Evolutionary conservation across 2,797 vertebrate genomes (phyloP), one percentile per base, ranked within the genome.

Genomic region (Galagoides demidoff): DNA sequence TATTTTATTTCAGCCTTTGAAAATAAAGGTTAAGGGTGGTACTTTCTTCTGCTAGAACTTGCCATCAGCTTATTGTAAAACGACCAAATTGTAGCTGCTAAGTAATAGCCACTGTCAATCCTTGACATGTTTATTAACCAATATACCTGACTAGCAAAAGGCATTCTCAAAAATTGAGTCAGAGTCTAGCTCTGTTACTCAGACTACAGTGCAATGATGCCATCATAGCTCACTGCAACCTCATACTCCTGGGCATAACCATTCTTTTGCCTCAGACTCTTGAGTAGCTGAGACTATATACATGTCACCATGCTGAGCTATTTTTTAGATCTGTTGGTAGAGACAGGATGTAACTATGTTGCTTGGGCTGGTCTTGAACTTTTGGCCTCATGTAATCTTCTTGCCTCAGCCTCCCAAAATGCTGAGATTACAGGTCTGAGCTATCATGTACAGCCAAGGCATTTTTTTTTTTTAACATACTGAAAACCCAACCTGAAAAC

Each of bases 21-120:
- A 83, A 64, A 79, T 93, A 34, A 19, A 39, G 31, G 31, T 20
- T 49, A 27, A 7, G 2, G 31, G 7, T 66, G 23, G n/a, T 59
- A 19, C 31, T 93, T 95, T 70, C 49, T 95, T 76, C n/a, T 73
- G n/a, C 39, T 95, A 90, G 49, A 49, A 89, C n/a, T 85, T 93
- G 87, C 9, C 57, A 92, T 78, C 1, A 71, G 59, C 20, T 85
- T 92, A 78, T 52, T 96, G 93, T 37, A 78, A 94, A 96, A 93
- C 64, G 45, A 93, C 23, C n/a, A 63, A 90, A 96, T 34, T 71
- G 19, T 31, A 61, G 55, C 11, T 68, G 78, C 20, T 88, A 96
- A 90, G 52, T 90, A 77, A 82, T 10, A 87, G 45, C 1, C 64
- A 22, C 29, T 19, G 74, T 34, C 19, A 27, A 45, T 64, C 52